Evolutionary conservation across 1,140 invertebrate genomes (phyloP).

Genomic region (Samia ricini): DNA sequence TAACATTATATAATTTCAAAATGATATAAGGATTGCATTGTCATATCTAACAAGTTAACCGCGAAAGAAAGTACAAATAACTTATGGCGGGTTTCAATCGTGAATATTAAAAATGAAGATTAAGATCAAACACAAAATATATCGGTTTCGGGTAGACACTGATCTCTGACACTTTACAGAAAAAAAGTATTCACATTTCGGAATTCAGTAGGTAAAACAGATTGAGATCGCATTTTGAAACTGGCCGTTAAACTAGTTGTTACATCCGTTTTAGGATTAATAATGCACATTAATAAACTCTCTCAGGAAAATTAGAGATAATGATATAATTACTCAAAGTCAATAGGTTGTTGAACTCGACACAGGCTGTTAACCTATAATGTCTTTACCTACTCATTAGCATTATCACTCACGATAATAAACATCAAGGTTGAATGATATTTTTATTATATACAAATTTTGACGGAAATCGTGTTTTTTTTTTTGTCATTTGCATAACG

Average conservation of each 20-base stretch:
- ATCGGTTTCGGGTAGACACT: no score
- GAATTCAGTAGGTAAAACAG: neutral
- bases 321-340: neutral
- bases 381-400: neutral
- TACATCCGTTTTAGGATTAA: neutral
- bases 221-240: neutral
- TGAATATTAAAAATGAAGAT: no score
- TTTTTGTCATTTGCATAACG: neutral
- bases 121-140: no score
- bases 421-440: neutral
- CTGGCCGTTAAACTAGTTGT: neutral
- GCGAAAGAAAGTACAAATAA: no score
- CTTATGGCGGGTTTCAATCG: no score
- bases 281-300: slow-evolving; percentile 1
- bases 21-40: no score
- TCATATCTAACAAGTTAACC: no score
- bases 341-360: neutral
- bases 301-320: neutral
- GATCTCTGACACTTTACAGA: no score
- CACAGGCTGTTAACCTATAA: neutral
- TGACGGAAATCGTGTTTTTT: neutral
- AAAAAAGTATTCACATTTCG: no score
- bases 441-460: neutral
- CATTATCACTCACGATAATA: neutral
- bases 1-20: no score